Evolutionary conservation across 2,797 vertebrate species (phyloP).

Genomic region (Molossus alvarezi): DNA sequence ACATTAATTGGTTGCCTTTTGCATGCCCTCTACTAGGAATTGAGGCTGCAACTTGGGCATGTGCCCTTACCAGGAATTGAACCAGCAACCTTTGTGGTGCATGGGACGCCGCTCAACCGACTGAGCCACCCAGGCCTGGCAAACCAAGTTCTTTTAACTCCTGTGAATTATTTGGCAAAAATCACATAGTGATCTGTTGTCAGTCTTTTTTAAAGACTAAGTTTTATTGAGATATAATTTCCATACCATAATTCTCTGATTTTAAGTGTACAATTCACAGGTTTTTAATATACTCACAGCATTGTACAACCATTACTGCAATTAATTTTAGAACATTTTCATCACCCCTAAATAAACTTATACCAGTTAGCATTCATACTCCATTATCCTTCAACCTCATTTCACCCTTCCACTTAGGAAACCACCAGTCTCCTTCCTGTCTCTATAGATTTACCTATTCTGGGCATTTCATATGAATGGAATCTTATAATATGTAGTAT

Average conservation of each 20-base stretch:
- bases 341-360: not conserved
- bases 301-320: not conserved
- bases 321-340: not conserved
- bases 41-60: too few species aligned
- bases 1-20: too few species aligned
- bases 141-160: not conserved
- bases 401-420: not conserved
- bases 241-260: not conserved
- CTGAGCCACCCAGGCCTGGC: too few species aligned
- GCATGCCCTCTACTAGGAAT: too few species aligned
- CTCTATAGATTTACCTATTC: not conserved
- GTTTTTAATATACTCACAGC: not conserved
- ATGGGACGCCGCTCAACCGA: too few species aligned
- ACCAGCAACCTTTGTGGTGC: too few species aligned
- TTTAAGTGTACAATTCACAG: not conserved
- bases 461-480: not conserved
- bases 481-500: not conserved
- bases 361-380: not conserved
- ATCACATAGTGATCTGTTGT: not conserved
- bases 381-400: not conserved
- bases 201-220: not conserved
- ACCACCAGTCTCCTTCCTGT: not conserved
- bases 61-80: too few species aligned
- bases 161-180: not conserved
- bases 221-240: constrained; percentile 3